Conservation (phyloP, 2,797 vertebrate genomes). For the Pipistrellus pipistrellus region DNA sequence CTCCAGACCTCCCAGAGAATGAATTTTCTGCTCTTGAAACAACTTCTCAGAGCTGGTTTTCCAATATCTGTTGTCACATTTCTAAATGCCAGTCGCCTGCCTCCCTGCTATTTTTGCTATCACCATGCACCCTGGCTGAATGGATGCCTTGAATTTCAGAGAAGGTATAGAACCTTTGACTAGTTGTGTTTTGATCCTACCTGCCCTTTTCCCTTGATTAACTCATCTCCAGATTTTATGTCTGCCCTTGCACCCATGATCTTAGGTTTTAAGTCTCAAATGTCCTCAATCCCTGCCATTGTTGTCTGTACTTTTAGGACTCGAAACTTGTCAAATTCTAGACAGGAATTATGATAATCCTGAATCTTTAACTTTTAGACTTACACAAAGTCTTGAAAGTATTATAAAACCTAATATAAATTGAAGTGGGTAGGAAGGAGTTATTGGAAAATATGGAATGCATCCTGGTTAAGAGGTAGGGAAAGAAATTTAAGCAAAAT, state of each 20-base stretch:
- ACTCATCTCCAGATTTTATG: neutral
- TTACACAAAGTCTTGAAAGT: neutral
- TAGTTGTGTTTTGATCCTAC: neutral
- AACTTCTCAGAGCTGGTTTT: neutral
- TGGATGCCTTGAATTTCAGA: neutral
- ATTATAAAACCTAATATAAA: neutral
- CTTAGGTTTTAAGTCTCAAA: neutral
- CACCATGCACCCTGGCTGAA: neutral
- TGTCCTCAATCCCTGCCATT: neutral
- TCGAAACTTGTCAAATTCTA: neutral
- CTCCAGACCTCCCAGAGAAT: neutral
- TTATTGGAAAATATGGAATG: constrained; percentile 26
- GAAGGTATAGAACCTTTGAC: neutral
- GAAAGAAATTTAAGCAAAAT: neutral
- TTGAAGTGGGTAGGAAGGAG: neutral
- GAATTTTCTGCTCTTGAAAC: neutral
- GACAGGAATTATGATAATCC: neutral
- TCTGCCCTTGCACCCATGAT: neutral
- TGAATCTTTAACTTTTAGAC: neutral
- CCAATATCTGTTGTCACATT: neutral
- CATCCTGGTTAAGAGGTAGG: neutral
- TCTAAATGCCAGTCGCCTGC: neutral
- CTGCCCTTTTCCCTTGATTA: neutral
- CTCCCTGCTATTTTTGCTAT: neutral
- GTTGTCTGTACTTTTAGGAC: neutral